A percentile compares a stretch with the other conserved stretches of the same genome.
Conservation (phyloP, 64 coral and sea anemone species). For the Dendronephthya gigantea region DNA sequence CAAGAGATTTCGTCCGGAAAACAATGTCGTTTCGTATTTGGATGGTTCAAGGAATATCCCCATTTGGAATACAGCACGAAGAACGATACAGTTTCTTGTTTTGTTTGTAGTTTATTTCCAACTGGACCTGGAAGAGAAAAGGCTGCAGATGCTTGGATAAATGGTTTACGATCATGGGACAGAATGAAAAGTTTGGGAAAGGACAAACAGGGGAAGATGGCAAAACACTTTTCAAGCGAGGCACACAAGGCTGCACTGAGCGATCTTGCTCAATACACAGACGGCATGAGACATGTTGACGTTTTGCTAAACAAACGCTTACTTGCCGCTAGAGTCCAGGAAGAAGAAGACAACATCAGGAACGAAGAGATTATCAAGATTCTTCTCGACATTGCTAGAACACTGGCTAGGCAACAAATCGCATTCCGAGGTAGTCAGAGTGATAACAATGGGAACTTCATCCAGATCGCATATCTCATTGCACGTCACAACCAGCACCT, state of each 20-base stretch:
- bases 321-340: not conserved
- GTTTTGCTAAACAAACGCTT: not conserved
- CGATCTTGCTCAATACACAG: not conserved
- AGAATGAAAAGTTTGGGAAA: not conserved
- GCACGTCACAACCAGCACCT: slow-evolving; percentile 12
- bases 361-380: not conserved
- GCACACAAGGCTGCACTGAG: not conserved
- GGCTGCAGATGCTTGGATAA: not conserved
- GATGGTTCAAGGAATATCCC: not conserved
- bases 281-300: not conserved
- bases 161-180: not conserved
- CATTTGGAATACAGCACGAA: not conserved
- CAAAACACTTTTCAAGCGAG: not conserved
- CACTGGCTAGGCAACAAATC: slow-evolving; percentile 14
- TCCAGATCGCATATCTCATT: slow-evolving; percentile 14
- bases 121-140: not conserved
- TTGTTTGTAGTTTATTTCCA: not conserved
- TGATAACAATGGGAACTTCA: slow-evolving; percentile 19
- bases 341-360: not conserved
- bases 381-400: slow-evolving; percentile 10
- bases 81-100: not conserved
- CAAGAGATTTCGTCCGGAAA: not conserved
- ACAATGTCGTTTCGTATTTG: not conserved
- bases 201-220: not conserved
- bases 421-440: not conserved